These are phyloP conservation scores for Puntigrus tetrazona DNA, from an alignment of 2,113 vertebrate genomes.

Conservation along the genomic window DNA sequence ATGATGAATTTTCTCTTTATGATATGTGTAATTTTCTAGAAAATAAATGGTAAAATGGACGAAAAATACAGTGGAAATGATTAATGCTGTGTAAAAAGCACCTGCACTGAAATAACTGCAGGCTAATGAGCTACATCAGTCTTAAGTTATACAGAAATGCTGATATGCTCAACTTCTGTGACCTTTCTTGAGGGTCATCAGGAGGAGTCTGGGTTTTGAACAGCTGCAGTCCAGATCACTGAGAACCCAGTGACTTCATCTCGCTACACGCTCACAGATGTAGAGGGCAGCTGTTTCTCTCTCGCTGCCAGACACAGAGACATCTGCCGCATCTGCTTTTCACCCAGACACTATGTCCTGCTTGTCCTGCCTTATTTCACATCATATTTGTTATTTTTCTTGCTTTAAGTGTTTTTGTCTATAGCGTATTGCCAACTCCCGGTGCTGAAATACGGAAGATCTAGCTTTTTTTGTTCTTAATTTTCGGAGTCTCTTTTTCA, in stretches of 20 bases:
- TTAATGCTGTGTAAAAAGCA: neutral
- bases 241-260: constrained; percentile 40
- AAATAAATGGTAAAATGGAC: neutral
- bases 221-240: constrained; percentile 8
- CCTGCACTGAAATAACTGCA: neutral
- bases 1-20: neutral
- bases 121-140: neutral
- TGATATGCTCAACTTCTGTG: neutral
- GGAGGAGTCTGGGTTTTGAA: constrained; percentile 13
- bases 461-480: neutral
- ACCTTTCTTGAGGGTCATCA: constrained; percentile 7
- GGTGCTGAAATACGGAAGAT: neutral
- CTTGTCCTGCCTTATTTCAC: neutral
- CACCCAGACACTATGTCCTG: neutral
- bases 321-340: constrained; percentile 53
- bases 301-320: constrained; percentile 70
- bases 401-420: neutral
- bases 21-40: neutral
- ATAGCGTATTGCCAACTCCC: neutral
- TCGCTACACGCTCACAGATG: constrained; percentile 27
- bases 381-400: neutral
- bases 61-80: neutral
- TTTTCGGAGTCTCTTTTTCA: neutral
- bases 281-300: constrained; percentile 80
- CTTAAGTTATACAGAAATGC: neutral